Conservation (phyloP, 1,140 invertebrate genomes). For the Drusus annulatus region DNA sequence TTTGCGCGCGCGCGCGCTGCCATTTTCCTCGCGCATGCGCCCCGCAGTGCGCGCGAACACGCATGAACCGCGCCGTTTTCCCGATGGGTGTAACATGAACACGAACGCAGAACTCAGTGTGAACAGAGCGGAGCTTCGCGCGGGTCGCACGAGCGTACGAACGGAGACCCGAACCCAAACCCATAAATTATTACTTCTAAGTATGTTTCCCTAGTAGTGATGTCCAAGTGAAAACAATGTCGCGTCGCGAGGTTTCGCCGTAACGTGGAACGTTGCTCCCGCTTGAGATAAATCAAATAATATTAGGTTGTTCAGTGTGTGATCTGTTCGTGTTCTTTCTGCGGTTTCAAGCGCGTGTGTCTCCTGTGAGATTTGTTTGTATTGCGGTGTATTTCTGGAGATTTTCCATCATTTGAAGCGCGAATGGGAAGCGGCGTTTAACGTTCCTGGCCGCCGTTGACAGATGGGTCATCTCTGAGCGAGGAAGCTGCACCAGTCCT, state of each 20-base stretch:
- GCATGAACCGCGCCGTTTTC: constrained; percentile 52
- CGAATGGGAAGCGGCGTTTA: constrained; percentile 12
- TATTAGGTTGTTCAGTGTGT: not conserved
- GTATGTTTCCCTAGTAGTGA: constrained; percentile 49
- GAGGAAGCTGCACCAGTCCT: not conserved
- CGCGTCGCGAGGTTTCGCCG: not conserved
- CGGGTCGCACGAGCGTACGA: constrained; percentile 61
- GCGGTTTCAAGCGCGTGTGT: constrained; percentile 37
- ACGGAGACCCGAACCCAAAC: not conserved
- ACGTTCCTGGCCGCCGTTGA: constrained; percentile 7
- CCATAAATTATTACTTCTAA: constrained; percentile 55
- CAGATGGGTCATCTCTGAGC: constrained; percentile 5
- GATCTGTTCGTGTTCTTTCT: not conserved
- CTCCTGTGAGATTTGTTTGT: constrained; percentile 39
- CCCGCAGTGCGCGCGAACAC: constrained; percentile 38
- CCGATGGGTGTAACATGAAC: constrained; percentile 53
- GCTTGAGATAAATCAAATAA: not conserved
- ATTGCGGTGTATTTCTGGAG: constrained; percentile 42
- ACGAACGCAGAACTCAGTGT: constrained; percentile 12
- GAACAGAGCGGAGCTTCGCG: constrained; percentile 58
- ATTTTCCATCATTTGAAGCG: constrained; percentile 16
- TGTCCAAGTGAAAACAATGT: constrained; percentile 17
- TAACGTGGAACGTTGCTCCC: not conserved
- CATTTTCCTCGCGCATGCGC: constrained; percentile 37
- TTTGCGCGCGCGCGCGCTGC: constrained; percentile 34